phyloP scores from a whole-genome alignment of 2,113 vertebrate genomes.

The Tragulus kanchil region DNA sequence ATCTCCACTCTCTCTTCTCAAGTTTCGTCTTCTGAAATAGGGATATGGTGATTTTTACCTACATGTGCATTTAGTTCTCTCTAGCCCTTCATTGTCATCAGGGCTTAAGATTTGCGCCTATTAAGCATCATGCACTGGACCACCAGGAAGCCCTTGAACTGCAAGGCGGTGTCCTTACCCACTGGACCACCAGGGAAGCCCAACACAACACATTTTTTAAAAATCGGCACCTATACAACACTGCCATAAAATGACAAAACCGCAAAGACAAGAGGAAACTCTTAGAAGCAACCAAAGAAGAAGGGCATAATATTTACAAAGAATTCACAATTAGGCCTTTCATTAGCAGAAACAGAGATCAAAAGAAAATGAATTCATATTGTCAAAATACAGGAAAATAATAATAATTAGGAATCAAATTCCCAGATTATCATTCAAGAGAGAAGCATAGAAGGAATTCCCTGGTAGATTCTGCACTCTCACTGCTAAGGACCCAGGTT shows the following conservation, averaged over 20 bases:
- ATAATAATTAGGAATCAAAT: constrained; percentile 13
- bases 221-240: not conserved
- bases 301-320: constrained; percentile 14
- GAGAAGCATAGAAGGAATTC: not conserved
- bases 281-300: not conserved
- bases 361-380: not conserved
- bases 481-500: not conserved
- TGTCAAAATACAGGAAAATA: not conserved
- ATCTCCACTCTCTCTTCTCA: not conserved
- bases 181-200: no score
- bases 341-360: not conserved
- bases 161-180: no score
- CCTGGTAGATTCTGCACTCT: not conserved
- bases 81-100: not conserved
- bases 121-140: not conserved
- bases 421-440: not conserved
- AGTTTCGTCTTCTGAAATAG: not conserved
- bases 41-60: not conserved
- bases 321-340: not conserved
- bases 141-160: no score
- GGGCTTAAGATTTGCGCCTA: not conserved
- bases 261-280: not conserved
- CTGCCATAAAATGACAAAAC: not conserved
- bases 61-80: not conserved
- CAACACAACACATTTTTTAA: not conserved